Percentiles rank a stretch among this genome's conserved stretches.
Conservation (phyloP, 1,140 invertebrate genomes). For the Uloborus diversus region DNA sequence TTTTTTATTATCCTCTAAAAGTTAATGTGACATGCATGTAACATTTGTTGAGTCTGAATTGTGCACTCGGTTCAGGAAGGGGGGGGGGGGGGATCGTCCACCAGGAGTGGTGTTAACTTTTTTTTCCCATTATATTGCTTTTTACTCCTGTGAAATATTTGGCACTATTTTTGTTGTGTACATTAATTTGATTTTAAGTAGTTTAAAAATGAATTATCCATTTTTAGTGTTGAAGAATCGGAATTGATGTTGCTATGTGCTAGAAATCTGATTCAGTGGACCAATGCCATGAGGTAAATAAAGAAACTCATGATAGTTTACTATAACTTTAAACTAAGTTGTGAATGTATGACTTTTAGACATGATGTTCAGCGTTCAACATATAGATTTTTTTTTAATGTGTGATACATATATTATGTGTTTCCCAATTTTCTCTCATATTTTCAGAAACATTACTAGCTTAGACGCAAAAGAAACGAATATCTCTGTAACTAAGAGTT, state of each 20-base stretch:
- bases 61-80: too few relatives aligned
- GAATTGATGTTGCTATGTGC: slow-evolving; percentile 16
- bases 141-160: too few relatives aligned
- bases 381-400: neutral
- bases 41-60: too few relatives aligned
- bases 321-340: too few relatives aligned
- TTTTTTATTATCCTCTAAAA: too few relatives aligned
- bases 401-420: neutral
- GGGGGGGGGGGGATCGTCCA: too few relatives aligned
- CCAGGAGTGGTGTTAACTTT: too few relatives aligned
- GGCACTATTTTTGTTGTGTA: neutral
- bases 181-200: neutral
- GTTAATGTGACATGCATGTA: too few relatives aligned
- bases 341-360: too few relatives aligned
- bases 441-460: neutral
- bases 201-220: neutral
- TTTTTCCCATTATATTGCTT: too few relatives aligned
- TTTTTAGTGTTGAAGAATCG: slow-evolving; percentile 17
- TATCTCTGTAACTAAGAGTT: neutral
- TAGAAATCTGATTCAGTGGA: slow-evolving; percentile 23
- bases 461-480: neutral
- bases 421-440: neutral
- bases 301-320: neutral
- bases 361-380: neutral
- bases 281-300: slow-evolving; percentile 13